Percentiles rank a stretch among this genome's conserved stretches.
phyloP scores from a whole-genome alignment of 2,797 vertebrate genomes.

The Limosa lapponica region DNA sequence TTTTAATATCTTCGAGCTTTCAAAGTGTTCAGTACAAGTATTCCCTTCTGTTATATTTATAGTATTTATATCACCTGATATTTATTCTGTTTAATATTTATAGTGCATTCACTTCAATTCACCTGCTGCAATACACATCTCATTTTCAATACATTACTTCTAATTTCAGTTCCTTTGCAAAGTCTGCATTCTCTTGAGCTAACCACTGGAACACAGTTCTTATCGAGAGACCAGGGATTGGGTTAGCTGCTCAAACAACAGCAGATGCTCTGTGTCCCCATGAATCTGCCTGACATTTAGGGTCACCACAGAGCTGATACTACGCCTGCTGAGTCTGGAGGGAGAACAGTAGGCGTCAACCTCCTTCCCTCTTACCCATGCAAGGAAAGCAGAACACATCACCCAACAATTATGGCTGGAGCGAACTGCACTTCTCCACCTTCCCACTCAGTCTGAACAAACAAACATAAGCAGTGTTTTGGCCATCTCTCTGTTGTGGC shows the following conservation, averaged over 20 bases:
- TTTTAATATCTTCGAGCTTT: neutral
- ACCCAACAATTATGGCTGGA: neutral
- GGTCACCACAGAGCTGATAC: neutral
- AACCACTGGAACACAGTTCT: neutral
- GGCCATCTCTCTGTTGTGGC: neutral
- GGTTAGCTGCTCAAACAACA: neutral
- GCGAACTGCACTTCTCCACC: neutral
- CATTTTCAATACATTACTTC: neutral
- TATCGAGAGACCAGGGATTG: neutral
- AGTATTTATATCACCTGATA: neutral
- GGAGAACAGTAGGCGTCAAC: neutral
- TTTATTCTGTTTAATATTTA: constrained; percentile 12
- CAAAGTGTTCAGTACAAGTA: neutral
- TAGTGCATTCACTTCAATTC: neutral
- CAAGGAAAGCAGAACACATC: neutral
- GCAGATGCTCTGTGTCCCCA: neutral
- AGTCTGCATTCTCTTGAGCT: neutral
- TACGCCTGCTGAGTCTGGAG: neutral
- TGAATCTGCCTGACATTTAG: neutral
- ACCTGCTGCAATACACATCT: neutral
- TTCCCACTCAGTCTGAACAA: neutral
- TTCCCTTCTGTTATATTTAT: neutral
- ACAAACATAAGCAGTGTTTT: neutral
- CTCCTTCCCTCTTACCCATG: neutral
- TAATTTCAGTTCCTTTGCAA: neutral